phyloP scores from a whole-genome alignment of 2,797 vertebrate species.

The Borostomias antarcticus region DNA sequence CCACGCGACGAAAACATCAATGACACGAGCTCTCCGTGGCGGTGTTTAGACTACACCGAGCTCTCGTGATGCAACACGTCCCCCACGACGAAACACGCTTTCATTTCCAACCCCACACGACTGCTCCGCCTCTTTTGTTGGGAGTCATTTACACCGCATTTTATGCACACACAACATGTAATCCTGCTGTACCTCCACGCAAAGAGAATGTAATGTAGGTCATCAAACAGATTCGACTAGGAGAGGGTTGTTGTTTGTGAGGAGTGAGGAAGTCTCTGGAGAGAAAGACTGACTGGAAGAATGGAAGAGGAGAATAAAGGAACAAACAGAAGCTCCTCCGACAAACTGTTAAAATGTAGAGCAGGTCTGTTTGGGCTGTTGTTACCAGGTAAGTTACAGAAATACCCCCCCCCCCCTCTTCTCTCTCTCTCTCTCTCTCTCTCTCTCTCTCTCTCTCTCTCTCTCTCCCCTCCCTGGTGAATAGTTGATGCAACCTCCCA shows the following conservation, averaged over 20 bases:
- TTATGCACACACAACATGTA: constrained; percentile 70
- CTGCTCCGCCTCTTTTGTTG: constrained; percentile 65
- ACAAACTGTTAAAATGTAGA: constrained; percentile 74
- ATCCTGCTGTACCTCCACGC: constrained; percentile 65
- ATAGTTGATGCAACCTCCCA: constrained; percentile 74
- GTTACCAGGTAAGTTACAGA: constrained; percentile 57
- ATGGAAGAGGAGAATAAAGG: constrained; percentile 54
- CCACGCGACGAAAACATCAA: constrained; percentile 40
- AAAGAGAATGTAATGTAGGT: constrained; percentile 77
- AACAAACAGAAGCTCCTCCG: constrained; percentile 77
- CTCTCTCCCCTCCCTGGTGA: constrained; percentile 64
- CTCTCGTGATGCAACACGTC: constrained; percentile 60
- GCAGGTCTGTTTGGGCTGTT: constrained; percentile 66
- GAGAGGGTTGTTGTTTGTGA: constrained; percentile 69
- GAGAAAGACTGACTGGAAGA: constrained; percentile 47
- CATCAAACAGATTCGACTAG: constrained; percentile 73
- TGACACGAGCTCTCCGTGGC: constrained; percentile 52
- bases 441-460: constrained; percentile 53
- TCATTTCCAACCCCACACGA: constrained; percentile 56
- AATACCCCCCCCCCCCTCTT: constrained; percentile 47
- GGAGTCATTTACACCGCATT: constrained; percentile 68
- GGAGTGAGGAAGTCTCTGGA: constrained; percentile 57
- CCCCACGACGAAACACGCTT: constrained; percentile 53
- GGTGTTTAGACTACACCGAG: constrained; percentile 61
- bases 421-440: constrained; percentile 52